Base-by-base conservation (phyloP, 2,888 invertebrate species). In the Biston betularia region DNA sequence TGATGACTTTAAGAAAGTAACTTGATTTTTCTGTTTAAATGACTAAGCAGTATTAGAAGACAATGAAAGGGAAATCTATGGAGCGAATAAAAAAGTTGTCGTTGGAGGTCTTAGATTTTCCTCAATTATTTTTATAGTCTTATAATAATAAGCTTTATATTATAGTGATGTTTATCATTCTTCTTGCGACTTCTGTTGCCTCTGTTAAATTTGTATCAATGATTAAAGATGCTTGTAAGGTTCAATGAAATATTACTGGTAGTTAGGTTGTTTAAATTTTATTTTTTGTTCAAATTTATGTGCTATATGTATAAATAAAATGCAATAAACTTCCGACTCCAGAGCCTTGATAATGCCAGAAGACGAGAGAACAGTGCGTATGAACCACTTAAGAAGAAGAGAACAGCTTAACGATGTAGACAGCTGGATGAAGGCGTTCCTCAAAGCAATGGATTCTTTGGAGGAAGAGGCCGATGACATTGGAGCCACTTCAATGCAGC, bases 281-380 rank as follows among this genome's bases (percentile, higher is more conserved):
- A n/a, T n/a, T n/a, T n/a, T 0, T 35, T 10, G 35, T 5, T 4
- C 14, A n/a, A n/a, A n/a, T n/a, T n/a, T n/a, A n/a, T n/a, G n/a
- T n/a, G n/a, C n/a, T 14, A 35, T n/a, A 34, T 4, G 14, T 14
- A 9, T 8, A 7, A 44, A 42, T 44, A 42, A 59, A 52, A 44
- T 42, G 8, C 46, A 48, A 35, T 9, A 38, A 38, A 40, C 38
- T 3, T 6, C 34, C 12, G 3, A 0, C 7, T 84, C 4, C 85
- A 96, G 97, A 82, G 98, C 98, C 0, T 89, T 98, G 0, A 97
- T 97, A 58, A 98, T 98, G 98, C 97, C 98, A 0, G 97, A 97
- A 81, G 98, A 98, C 79, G 98, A 98, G 84, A 93, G 98, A 14
- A 96, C 96, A 15, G 94, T 98, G 5, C 95, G 98, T 50, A 98